Evolutionary conservation across 2,888 invertebrate genomes (phyloP), one percentile per base, ranked within the genome.

Genomic region (Taphrorychus bicolor): DNA sequence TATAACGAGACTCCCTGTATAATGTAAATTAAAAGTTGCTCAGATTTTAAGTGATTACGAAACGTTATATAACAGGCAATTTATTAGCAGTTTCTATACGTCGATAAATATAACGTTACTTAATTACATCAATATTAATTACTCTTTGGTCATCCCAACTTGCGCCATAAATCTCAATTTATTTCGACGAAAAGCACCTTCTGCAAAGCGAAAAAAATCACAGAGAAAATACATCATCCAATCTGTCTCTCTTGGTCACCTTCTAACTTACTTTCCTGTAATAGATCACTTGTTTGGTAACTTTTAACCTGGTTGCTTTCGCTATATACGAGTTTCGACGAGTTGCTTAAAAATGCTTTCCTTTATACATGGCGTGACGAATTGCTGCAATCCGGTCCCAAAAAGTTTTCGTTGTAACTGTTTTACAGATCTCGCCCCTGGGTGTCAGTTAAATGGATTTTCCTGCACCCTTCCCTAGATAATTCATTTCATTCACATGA

Each of bases 271-370:
- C 51, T 51, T 63, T 58, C 23, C n/a, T 24, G 57, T 58, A 40
- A 63, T 57, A 63, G 63, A 63, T 57, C 63, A 63, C 57, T 63
- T 63, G 57, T 63, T 63, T 45, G 49, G n/a, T 48, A 63, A 62
- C 45, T 62, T 56, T 57, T 45, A 56, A 45, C 61, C 54, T 62
- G 42, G 21, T 56, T 61, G 19, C 42, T 61, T 41, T 49, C 19
- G 19, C 22, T 42, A 53, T 7, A 21, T 22, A 22, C 54, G 17
- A 17, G 21, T 49, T 19, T 40, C 51, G 53, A 22, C 14, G 45
- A 62, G 11, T 54, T 54, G 40, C 11, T 54, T 61, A 49, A 62
- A 56, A 45, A 23, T 48, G 41, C 32, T 42, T 60, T 16, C 5
- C 52, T 23, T 22, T 52, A 22, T 52, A 52, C n/a, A 52, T 52